phyloP scores from a whole-genome alignment of 2,113 vertebrate genomes.

The Aegypius monachus region DNA sequence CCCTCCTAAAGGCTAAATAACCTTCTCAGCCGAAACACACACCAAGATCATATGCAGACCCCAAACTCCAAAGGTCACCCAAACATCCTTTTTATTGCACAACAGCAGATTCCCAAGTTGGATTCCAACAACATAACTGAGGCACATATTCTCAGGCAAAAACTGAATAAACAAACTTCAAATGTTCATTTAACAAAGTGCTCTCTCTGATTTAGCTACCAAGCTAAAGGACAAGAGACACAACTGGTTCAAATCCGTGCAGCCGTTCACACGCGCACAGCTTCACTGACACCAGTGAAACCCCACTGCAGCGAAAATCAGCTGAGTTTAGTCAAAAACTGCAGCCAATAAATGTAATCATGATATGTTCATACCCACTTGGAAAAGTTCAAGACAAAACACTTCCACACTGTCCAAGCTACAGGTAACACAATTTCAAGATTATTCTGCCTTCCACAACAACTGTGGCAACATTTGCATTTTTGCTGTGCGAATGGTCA shows the following conservation, averaged over 20 bases:
- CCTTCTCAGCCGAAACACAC: not conserved
- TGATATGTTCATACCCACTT: not conserved
- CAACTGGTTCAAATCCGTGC: accelerated
- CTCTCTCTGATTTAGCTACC: not conserved
- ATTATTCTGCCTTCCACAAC: not conserved
- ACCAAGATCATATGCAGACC: not conserved
- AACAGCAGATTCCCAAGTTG: not conserved
- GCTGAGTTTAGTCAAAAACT: not conserved
- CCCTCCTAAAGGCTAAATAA: not conserved
- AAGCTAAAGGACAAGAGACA: not conserved
- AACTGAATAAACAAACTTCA: not conserved
- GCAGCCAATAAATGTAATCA: not conserved
- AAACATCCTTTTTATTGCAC: not conserved
- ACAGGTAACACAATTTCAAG: not conserved
- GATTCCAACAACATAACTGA: not conserved
- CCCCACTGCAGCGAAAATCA: not conserved
- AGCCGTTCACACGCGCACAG: accelerated
- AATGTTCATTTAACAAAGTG: not conserved
- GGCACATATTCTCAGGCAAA: not conserved
- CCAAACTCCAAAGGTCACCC: not conserved
- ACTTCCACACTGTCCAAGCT: not conserved
- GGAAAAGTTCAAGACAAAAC: not conserved
- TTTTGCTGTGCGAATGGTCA: not conserved
- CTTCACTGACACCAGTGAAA: not conserved
- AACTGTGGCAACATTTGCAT: not conserved